phyloP scores from a whole-genome alignment of 2,888 invertebrate species.

The Plebejus melissa region DNA sequence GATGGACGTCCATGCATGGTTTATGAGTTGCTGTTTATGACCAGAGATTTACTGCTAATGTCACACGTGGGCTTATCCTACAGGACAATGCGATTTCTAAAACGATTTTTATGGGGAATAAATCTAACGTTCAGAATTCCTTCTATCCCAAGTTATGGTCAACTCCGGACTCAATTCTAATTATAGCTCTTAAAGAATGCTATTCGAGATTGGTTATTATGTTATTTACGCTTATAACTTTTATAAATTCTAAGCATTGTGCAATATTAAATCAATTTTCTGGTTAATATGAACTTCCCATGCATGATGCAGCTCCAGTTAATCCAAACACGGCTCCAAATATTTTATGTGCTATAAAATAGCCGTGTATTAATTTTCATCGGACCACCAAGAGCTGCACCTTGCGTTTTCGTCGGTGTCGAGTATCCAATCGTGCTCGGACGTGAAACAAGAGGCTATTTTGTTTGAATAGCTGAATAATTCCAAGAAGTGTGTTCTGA shows the following conservation, averaged over 20 bases:
- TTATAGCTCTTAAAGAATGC: too few species aligned
- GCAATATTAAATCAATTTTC: neutral
- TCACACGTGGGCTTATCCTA: slow-evolving; percentile 40
- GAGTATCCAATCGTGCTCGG: slow-evolving; percentile 1
- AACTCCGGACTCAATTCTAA: neutral
- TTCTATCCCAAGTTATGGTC: neutral
- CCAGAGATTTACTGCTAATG: slow-evolving; percentile 66
- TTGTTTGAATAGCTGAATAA: slow-evolving; percentile 33
- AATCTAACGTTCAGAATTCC: neutral
- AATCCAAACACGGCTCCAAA: neutral
- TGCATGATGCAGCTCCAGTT: neutral
- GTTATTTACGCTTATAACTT: neutral
- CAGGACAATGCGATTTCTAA: neutral
- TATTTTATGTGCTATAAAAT: slow-evolving; percentile 13
- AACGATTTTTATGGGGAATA: neutral
- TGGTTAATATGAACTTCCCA: slow-evolving; percentile 2
- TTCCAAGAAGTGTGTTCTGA: slow-evolving; percentile 68
- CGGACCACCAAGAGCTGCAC: slow-evolving; percentile 22
- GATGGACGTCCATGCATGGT: slow-evolving; percentile 64
- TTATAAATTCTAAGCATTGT: neutral
- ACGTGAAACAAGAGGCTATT: slow-evolving; percentile 26
- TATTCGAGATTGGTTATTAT: too few species aligned
- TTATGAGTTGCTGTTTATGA: slow-evolving; percentile 65
- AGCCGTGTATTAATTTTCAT: slow-evolving; percentile 11
- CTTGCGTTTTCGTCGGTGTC: slow-evolving; percentile 20